phyloP scores from a whole-genome alignment of 1,140 invertebrate species.

The Panagrolaimus sp. region DNA sequence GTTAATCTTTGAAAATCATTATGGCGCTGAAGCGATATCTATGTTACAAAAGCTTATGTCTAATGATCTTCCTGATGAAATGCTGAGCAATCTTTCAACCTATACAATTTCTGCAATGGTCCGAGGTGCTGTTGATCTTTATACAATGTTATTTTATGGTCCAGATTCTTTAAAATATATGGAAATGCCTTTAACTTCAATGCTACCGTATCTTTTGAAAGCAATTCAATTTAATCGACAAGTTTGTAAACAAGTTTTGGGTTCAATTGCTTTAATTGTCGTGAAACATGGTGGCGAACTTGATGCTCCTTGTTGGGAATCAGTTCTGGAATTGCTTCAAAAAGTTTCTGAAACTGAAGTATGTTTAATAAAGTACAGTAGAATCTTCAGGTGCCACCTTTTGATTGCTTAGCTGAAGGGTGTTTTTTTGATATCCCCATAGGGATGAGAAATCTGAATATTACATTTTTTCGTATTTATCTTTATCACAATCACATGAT shows the following conservation, averaged over 20 bases:
- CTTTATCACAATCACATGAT: too few relatives aligned
- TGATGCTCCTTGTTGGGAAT: background rate
- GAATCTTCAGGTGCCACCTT: too few relatives aligned
- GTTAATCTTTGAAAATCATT: background rate
- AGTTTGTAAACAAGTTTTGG: background rate
- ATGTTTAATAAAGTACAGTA: too few relatives aligned
- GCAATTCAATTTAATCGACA: background rate
- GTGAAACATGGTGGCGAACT: constrained; percentile 2
- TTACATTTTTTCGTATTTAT: too few relatives aligned
- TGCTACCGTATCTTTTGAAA: background rate
- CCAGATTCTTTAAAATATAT: background rate
- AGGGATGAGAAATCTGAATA: too few relatives aligned
- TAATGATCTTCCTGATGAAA: background rate
- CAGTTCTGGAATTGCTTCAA: background rate
- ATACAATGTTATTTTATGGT: constrained; percentile 5
- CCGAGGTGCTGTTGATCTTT: background rate
- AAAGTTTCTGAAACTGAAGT: background rate
- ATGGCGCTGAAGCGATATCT: background rate
- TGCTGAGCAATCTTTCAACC: background rate
- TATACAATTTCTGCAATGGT: background rate
- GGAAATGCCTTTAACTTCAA: background rate
- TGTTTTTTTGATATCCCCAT: too few relatives aligned
- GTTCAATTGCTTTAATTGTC: background rate
- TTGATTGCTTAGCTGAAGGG: too few relatives aligned
- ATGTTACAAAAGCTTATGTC: background rate